These are phyloP conservation scores for Sylvia atricapilla DNA, from an alignment of 2,113 vertebrate genomes.

Conservation along the genomic window DNA sequence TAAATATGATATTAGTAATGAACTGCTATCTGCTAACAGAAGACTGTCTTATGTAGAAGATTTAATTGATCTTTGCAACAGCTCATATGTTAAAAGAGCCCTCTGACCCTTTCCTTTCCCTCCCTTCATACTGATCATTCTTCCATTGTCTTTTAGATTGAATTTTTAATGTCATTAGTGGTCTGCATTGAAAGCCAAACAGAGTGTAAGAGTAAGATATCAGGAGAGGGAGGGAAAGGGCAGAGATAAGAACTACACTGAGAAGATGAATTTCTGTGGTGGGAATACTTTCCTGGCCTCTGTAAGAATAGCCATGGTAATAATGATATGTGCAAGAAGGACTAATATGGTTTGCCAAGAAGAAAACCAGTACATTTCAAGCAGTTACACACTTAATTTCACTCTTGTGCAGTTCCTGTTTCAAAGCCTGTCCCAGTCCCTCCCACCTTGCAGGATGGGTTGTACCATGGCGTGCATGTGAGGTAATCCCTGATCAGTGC, in stretches of 20 bases:
- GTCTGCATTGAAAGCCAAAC: conserved; percentile 50
- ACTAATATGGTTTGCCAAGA: conserved; percentile 65
- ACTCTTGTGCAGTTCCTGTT: background rate
- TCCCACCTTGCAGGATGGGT: background rate
- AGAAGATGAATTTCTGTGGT: conserved; percentile 71
- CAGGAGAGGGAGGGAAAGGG: conserved; percentile 48
- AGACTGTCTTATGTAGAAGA: background rate
- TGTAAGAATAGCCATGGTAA: conserved; percentile 73
- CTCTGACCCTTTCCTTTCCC: conserved; percentile 17
- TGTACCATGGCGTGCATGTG: background rate
- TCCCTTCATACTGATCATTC: background rate
- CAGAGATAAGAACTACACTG: conserved; percentile 75
- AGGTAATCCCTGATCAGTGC: background rate
- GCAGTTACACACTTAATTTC: background rate
- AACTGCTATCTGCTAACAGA: background rate
- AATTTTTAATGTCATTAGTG: conserved; percentile 83
- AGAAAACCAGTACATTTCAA: conserved; percentile 53
- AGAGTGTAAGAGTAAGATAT: conserved; percentile 71
- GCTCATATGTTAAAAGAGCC: conserved; percentile 5
- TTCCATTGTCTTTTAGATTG: conserved; percentile 81
- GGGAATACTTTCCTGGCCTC: conserved; percentile 77
- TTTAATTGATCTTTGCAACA: conserved; percentile 2
- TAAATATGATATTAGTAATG: background rate
- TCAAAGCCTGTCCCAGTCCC: background rate
- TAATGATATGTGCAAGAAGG: conserved; percentile 74